Percentiles rank a stretch among this genome's conserved stretches.
Evolutionary conservation across 2,888 invertebrate genomes (phyloP).

Genomic region (Drosophila emarginata): DNA sequence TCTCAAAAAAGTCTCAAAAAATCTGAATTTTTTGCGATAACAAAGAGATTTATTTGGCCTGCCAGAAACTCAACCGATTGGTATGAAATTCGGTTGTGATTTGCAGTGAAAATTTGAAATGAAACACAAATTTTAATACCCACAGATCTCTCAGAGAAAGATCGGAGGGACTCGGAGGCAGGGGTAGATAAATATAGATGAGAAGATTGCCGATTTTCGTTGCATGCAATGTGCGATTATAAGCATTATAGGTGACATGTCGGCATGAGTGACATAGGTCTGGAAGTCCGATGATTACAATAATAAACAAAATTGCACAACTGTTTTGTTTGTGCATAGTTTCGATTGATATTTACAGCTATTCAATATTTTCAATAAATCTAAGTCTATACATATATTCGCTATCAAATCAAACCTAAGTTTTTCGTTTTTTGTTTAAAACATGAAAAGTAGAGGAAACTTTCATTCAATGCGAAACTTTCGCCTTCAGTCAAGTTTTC

Average conservation of each 20-base stretch:
- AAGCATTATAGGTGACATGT: constrained; percentile 21
- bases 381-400: neutral
- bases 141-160: neutral
- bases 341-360: neutral
- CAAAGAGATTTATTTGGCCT: neutral
- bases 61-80: constrained; percentile 36
- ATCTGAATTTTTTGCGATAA: constrained; percentile 1
- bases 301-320: neutral
- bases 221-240: constrained; percentile 51
- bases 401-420: neutral
- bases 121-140: neutral
- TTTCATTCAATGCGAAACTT: constrained; percentile 83
- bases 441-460: constrained; percentile 83
- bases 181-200: constrained; percentile 62
- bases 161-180: neutral
- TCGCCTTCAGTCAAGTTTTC: constrained; percentile 85
- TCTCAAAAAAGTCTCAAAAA: constrained; percentile 10
- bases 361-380: neutral
- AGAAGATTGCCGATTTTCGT: constrained; percentile 38
- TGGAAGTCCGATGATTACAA: constrained; percentile 17
- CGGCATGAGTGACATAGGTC: constrained; percentile 18
- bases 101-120: constrained; percentile 31
- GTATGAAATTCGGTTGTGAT: constrained; percentile 56
- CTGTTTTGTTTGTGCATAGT: neutral
- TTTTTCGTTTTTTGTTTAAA: constrained; percentile 20